phyloP scores from a whole-genome alignment of 2,888 invertebrate genomes.

The Galerucella pusilla region DNA sequence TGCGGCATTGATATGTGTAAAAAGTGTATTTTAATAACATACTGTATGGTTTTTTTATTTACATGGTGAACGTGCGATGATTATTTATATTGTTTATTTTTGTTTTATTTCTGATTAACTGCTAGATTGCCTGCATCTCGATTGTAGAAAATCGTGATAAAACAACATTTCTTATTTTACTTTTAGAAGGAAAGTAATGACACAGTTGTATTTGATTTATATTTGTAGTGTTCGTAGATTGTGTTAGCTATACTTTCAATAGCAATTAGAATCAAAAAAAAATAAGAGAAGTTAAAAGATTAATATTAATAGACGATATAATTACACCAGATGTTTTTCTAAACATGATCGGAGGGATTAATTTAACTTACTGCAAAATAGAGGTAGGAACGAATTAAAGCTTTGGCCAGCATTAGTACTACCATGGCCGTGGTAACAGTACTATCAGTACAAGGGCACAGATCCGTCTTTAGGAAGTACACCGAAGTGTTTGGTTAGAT shows the following conservation, averaged over 20 bases:
- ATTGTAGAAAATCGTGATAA: slow-evolving; percentile 18
- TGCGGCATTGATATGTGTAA: neutral
- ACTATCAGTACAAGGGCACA: no score
- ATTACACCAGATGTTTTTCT: neutral
- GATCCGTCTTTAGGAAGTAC: no score
- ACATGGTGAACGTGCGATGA: neutral
- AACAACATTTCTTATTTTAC: slow-evolving; percentile 14
- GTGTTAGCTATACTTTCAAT: slow-evolving; percentile 14
- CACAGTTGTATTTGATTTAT: slow-evolving; percentile 25
- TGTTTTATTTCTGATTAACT: slow-evolving; percentile 10
- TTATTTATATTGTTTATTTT: slow-evolving; percentile 2
- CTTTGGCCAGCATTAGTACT: no score
- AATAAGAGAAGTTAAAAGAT: neutral
- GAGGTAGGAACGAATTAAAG: no score
- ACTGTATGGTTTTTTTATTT: neutral
- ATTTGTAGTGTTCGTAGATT: slow-evolving; percentile 3
- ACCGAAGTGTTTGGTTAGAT: no score
- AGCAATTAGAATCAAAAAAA: neutral
- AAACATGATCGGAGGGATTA: neutral
- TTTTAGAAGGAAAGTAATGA: slow-evolving; percentile 20
- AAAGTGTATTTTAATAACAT: neutral
- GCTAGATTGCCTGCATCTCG: neutral
- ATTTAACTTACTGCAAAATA: no score
- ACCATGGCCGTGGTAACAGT: no score
- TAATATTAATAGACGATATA: neutral